Percentiles rank a stretch among this genome's conserved stretches.
Conservation (phyloP, 2,888 invertebrate genomes). For the Drosophila putrida region DNA sequence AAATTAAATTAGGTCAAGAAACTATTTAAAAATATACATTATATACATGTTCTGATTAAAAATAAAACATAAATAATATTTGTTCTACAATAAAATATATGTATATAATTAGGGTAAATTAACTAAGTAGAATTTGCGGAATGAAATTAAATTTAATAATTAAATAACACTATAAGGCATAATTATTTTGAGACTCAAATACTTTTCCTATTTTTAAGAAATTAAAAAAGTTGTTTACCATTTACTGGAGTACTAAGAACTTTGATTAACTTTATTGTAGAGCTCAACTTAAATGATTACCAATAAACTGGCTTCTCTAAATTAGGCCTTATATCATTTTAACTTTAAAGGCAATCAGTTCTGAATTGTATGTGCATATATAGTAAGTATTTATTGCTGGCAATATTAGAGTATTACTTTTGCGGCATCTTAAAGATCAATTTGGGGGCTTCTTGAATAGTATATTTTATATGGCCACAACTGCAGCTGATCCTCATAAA, state of each 20-base stretch:
- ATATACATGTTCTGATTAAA: not conserved
- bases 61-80: not conserved
- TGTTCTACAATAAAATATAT: not conserved
- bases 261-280: not conserved
- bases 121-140: not conserved
- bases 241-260: too few species aligned
- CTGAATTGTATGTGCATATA: not conserved
- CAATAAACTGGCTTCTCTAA: not conserved
- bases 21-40: not conserved
- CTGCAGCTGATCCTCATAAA: conserved; percentile 81
- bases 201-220: not conserved
- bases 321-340: too few species aligned
- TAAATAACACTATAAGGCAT: too few species aligned
- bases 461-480: conserved; percentile 74
- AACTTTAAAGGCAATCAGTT: not conserved
- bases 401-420: conserved; percentile 41
- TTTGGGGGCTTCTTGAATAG: conserved; percentile 46
- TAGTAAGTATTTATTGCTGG: conserved; percentile 14
- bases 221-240: too few species aligned
- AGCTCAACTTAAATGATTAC: not conserved
- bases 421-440: conserved; percentile 40
- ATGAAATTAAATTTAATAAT: too few species aligned
- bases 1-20: not conserved
- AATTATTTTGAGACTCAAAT: not conserved
- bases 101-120: not conserved